Evolutionary conservation across 2,888 invertebrate genomes (phyloP), one percentile per base, ranked within the genome.

Genomic region (Trichopoda pennipes): DNA sequence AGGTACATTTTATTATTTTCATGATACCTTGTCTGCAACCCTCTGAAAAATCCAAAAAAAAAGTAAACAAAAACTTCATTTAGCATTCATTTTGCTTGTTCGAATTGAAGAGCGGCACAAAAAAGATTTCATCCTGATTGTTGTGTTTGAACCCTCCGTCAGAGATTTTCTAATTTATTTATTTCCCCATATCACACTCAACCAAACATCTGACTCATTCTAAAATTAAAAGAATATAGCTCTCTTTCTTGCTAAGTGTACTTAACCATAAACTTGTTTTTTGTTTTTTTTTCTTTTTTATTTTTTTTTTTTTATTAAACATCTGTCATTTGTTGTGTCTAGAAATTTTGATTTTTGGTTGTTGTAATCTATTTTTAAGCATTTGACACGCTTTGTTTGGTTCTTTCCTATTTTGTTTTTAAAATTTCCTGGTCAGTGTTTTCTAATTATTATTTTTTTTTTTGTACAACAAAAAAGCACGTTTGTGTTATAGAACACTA

Each of bases 81-180:
- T 69, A 69, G 61, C 38, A 58, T 63, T 75, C n/a, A 58, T 44
- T 64, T 35, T 58, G 28, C 19, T 58, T 28, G 56, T 56, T 66
- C 21, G 19, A 16, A 38, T n/a, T 9, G 47, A 19, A 32, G 44
- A 44, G 28, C 3, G 17, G 42, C 9, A 55, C 14, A 64, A 2
- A 68, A 44, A 66, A 69, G 21, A 23, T 21, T 23, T 86, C 86
- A 87, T 86, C 87, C 88, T 88, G 87, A 87, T 88, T 87, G 47
- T 47, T 64, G 44, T 63, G 32, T 74, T 66, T 51, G 23, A 47
- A 17, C 60, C 38, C 16, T 53, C 53, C 53, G 42, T 21, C 44
- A 58, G 49, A 60, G 28, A 75, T 68, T 74, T 64, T 21, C 35
- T 56, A 35, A 49, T 49, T 63, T 63, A 51, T 44, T 66, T 51